Base-by-base conservation (phyloP, 1,140 invertebrate genomes). In the Diprion similis region DNA sequence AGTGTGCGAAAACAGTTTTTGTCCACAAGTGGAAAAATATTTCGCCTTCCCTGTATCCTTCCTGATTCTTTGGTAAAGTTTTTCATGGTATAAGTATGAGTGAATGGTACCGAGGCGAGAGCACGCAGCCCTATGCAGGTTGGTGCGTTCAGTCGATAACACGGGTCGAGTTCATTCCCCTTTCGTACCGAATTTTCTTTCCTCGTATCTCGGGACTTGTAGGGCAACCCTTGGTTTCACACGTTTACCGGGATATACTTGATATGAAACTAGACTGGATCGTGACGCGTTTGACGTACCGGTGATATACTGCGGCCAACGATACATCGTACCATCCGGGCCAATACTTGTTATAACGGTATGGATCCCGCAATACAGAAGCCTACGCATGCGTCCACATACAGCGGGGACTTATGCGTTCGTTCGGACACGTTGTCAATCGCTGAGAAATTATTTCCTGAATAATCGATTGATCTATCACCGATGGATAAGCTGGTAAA, bases 111-210 rank as follows among this genome's bases (percentile, higher is more conserved):
- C 11, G 51, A 59, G 8, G n/a, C 11, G 3, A 13, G 11, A 13
- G 51, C 11, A 13, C 51, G 51, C 1, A 59, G 11, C n/a, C n/a
- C 51, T 0, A 15, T 59, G 51, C 51, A 59, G 51, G 51, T 59
- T 59, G 51, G 11, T 59, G 51, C n/a, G n/a, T 59, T 59, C 51
- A 59, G 51, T 59, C 51, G 51, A 59, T 59, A 59, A 59, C 51
- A 59, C 51, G 51, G 51, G n/a, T 17, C 11, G 51, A 59, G 51
- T 59, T 59, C 51, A 59, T 59, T 59, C 51, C 51, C 51, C 51
- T 59, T 59, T 4, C 9, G 51, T 59, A 37, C 24, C 51, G 51
- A 59, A 4, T 59, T 17, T 37, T 37, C 51, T 59, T 9, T 59
- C n/a, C 51, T 59, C 51, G 6, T 17, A 15, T 59, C n/a, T 8